Evolutionary conservation across 2,797 vertebrate genomes (phyloP).

Genomic region (Lemur catta): DNA sequence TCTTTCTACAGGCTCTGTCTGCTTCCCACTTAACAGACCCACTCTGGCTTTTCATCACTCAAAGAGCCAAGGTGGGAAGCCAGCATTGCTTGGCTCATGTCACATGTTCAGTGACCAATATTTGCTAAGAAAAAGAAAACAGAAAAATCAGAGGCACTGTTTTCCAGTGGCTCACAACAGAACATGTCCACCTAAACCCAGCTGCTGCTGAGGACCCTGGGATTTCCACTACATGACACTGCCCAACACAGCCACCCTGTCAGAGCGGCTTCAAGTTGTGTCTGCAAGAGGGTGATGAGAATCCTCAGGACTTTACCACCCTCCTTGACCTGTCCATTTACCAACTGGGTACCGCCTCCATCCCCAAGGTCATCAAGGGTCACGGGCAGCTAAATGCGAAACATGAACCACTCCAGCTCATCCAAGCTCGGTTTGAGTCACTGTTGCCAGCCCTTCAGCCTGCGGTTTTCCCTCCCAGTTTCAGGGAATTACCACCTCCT

Average conservation of each 20-base stretch:
- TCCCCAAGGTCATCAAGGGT: conserved; percentile 94
- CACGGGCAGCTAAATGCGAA: conserved; percentile 93
- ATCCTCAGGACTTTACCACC: conserved; percentile 93
- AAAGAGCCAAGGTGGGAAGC: conserved; percentile 28
- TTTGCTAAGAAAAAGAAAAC: no score
- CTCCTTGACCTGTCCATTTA: conserved; percentile 92
- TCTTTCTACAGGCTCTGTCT: conserved; percentile 95
- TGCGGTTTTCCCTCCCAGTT: conserved; percentile 95
- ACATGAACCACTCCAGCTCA: conserved; percentile 92
- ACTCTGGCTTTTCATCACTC: conserved; percentile 93
- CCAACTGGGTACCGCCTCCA: conserved; percentile 90
- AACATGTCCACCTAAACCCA: conserved; percentile 93
- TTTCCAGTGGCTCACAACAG: conserved; percentile 88
- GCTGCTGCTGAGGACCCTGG: conserved; percentile 96
- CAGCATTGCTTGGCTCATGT: no score
- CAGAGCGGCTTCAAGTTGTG: conserved; percentile 92
- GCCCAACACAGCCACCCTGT: conserved; percentile 91
- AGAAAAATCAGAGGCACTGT: conserved; percentile 72
- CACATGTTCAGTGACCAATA: no score
- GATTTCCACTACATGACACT: conserved; percentile 95
- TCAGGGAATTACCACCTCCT: conserved; percentile 93
- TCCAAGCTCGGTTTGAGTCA: conserved; percentile 94
- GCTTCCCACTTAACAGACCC: conserved; percentile 96
- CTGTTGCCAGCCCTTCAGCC: conserved; percentile 92
- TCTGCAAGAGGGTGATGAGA: conserved; percentile 96